Evolutionary conservation across 2,888 invertebrate species (phyloP).

Genomic region (Pilophorus perplexus): DNA sequence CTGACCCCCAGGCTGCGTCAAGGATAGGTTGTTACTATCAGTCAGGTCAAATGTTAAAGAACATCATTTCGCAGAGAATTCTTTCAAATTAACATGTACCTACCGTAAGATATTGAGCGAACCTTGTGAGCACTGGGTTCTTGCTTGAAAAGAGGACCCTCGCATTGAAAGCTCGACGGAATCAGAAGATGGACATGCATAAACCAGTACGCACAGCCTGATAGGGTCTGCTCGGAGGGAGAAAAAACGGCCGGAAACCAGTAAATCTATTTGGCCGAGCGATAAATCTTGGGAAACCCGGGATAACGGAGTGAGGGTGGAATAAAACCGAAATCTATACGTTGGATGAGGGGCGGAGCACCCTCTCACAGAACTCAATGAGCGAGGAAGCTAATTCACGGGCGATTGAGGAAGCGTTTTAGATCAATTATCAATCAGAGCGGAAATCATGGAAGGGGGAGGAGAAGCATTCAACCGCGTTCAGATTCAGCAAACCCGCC

Average conservation of each 20-base stretch:
- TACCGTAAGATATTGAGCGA: too few species aligned
- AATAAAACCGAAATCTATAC: conserved; percentile 7
- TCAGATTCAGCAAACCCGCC: conserved; percentile 36
- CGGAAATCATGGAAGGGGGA: conserved; percentile 26
- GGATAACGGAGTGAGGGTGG: conserved; percentile 1
- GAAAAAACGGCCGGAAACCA: conserved; percentile 12
- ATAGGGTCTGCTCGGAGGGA: neutral
- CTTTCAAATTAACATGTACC: too few species aligned
- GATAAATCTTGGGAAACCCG: conserved; percentile 21
- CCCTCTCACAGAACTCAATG: conserved; percentile 9
- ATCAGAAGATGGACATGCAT: conserved; percentile 29
- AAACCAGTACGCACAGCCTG: conserved; percentile 16
- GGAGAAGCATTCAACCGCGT: conserved; percentile 9
- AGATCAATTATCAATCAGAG: conserved; percentile 41
- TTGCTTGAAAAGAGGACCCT: too few species aligned
- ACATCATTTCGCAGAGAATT: too few species aligned
- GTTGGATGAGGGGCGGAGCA: neutral
- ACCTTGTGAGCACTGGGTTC: too few species aligned
- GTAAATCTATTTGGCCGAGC: conserved; percentile 31
- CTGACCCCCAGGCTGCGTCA: too few species aligned
- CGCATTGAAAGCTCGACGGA: neutral
- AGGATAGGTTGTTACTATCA: too few species aligned
- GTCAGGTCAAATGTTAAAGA: too few species aligned
- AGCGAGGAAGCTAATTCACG: conserved; percentile 40
- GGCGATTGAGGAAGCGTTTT: conserved; percentile 40